Conservation (phyloP, 2,797 vertebrate species). For the Alfaro cultratus region DNA sequence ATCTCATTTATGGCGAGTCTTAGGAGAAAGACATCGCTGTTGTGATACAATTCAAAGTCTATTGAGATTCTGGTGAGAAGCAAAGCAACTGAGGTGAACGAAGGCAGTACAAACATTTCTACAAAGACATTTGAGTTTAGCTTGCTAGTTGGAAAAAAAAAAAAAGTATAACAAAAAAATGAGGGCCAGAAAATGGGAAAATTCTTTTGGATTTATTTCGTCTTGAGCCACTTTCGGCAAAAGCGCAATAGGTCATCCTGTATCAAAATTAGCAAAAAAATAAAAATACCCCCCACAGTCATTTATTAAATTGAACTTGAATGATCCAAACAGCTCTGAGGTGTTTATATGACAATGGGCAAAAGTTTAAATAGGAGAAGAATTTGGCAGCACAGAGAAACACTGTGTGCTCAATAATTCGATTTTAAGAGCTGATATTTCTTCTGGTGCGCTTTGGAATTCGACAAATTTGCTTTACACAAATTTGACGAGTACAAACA, state of each 20-base stretch:
- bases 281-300: neutral
- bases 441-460: neutral
- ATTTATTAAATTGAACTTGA: neutral
- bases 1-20: neutral
- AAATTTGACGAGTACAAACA: neutral
- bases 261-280: neutral
- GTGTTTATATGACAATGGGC: neutral
- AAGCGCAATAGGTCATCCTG: neutral
- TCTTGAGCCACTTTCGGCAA: neutral
- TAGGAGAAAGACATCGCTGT: neutral
- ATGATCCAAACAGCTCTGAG: neutral
- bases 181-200: neutral
- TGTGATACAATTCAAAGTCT: neutral
- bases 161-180: neutral
- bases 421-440: neutral
- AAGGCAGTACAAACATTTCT: neutral
- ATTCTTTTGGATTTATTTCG: neutral
- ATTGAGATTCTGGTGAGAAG: neutral
- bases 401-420: neutral
- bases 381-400: neutral
- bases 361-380: neutral
- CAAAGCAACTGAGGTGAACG: neutral
- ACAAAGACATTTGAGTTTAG: neutral
- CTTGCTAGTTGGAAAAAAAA: neutral
- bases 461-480: neutral